Percentiles rank a stretch among this genome's conserved stretches.
Evolutionary conservation across 92 coral and sea anemone species (phyloP).

Genomic region (Phenganax subtilis): DNA sequence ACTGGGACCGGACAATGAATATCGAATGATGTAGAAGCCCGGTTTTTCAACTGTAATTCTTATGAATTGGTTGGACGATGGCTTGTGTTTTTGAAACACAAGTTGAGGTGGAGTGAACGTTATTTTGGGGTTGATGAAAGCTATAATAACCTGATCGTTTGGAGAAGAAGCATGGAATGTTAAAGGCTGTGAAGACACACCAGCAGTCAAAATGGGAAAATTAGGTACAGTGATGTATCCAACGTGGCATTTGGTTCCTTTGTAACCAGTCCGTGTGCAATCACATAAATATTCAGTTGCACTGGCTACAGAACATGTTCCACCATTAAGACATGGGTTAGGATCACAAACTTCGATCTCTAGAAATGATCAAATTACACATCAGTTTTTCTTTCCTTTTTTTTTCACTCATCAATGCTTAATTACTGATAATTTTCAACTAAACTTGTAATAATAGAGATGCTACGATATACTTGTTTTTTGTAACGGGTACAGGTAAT

Average conservation of each 20-base stretch:
- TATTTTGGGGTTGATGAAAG: constrained; percentile 35
- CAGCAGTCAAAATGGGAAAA: constrained; percentile 46
- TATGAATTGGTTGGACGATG: constrained; percentile 8
- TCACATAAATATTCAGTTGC: constrained; percentile 51
- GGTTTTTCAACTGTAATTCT: constrained; percentile 47
- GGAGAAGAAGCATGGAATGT: constrained; percentile 57
- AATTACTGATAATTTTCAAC: too few species aligned
- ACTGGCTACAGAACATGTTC: constrained; percentile 50
- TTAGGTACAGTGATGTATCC: constrained; percentile 50
- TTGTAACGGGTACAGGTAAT: too few species aligned
- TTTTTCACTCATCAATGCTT: too few species aligned
- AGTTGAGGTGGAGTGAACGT: constrained; percentile 43
- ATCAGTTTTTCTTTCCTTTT: too few species aligned
- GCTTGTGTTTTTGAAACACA: constrained; percentile 28
- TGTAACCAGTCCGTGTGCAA: constrained; percentile 60
- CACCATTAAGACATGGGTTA: constrained; percentile 64
- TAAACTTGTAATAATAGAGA: too few species aligned
- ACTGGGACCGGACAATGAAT: constrained; percentile 57
- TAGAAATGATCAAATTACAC: constrained; percentile 13
- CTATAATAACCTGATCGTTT: constrained; percentile 40
- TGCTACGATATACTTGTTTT: too few species aligned
- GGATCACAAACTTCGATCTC: constrained; percentile 58
- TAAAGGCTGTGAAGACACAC: constrained; percentile 30
- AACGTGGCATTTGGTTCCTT: constrained; percentile 49
- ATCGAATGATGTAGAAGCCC: constrained; percentile 54